Percentiles rank a stretch among this genome's conserved stretches.
These are phyloP conservation scores for Alexandromys fortis DNA, from an alignment of 2,113 vertebrate species.

Conservation along the genomic window DNA sequence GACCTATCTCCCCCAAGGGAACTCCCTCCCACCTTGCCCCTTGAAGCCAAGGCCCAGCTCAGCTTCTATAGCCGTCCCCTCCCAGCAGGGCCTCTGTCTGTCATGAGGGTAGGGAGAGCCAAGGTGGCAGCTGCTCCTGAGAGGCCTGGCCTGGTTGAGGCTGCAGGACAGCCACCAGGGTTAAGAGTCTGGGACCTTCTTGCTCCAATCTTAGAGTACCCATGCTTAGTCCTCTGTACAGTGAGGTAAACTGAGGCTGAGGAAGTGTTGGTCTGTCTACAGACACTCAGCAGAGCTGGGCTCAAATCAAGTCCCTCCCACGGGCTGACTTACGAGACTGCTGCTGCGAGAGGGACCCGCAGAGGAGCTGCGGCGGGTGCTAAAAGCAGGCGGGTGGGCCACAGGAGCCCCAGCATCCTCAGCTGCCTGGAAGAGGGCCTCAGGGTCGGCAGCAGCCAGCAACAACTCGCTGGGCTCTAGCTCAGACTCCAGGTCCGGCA, in stretches of 20 bases:
- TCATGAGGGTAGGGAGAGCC: constrained; percentile 47
- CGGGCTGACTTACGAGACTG: constrained; percentile 86
- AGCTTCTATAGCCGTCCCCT: neutral
- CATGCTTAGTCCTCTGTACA: neutral
- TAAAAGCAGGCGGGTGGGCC: constrained; percentile 89
- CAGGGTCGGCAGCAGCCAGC: constrained; percentile 83
- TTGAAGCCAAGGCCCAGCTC: constrained; percentile 18
- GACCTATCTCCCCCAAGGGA: neutral
- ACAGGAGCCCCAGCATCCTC: constrained; percentile 80
- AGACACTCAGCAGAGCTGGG: neutral
- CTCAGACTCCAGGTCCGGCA: constrained; percentile 58
- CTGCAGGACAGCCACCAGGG: neutral
- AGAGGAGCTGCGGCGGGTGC: constrained; percentile 85
- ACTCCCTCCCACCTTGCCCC: neutral
- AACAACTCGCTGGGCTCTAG: constrained; percentile 84
- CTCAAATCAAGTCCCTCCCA: neutral
- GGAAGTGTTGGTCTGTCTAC: neutral
- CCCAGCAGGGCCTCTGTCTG: constrained; percentile 40
- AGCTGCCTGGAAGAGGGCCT: constrained; percentile 81
- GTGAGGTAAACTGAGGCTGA: constrained; percentile 56
- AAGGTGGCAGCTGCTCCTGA: constrained; percentile 70
- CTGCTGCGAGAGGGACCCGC: constrained; percentile 79
- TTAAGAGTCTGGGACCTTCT: neutral
- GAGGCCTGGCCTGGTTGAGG: neutral
- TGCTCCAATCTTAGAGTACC: neutral